These are phyloP conservation scores for Diploscapter pachys DNA, from an alignment of 1,140 invertebrate species.

Conservation along the genomic window DNA sequence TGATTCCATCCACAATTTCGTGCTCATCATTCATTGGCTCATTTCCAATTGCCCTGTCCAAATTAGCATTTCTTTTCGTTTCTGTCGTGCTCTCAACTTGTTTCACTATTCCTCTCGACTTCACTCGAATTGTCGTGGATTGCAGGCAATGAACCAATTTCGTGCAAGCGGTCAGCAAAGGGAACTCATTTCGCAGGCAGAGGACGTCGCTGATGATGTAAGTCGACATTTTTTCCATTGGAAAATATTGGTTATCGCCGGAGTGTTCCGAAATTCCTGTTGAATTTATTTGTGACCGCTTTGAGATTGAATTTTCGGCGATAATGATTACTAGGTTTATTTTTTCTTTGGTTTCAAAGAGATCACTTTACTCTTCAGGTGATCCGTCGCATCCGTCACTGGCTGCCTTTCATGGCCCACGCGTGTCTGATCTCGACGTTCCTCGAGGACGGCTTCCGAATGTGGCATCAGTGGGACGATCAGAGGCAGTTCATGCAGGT, in stretches of 20 bases:
- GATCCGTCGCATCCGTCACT: slow-evolving; percentile 69
- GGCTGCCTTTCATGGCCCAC: slow-evolving; percentile 88
- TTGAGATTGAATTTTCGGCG: not conserved
- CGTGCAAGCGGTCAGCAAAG: slow-evolving; percentile 63
- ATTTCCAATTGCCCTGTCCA: not conserved
- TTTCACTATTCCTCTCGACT: not conserved
- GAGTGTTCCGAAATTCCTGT: slow-evolving; percentile 1
- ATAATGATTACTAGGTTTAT: not conserved
- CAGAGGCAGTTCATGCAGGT: slow-evolving; percentile 88
- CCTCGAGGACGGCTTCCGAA: slow-evolving; percentile 95
- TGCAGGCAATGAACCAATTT: slow-evolving; percentile 43
- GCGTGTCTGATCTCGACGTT: slow-evolving; percentile 98
- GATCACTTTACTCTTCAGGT: slow-evolving; percentile 34
- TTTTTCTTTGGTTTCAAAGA: not conserved
- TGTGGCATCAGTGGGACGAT: slow-evolving; percentile 98
- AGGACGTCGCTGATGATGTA: slow-evolving; percentile 92
- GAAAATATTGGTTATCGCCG: not conserved
- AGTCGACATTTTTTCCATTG: slow-evolving; percentile 48
- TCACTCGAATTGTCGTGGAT: slow-evolving; percentile 2
- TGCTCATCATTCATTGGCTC: not conserved
- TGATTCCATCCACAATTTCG: not conserved
- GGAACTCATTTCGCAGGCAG: slow-evolving; percentile 81
- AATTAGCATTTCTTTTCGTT: not conserved
- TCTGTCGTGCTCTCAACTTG: not conserved
- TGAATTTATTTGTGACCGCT: slow-evolving; percentile 1